Percentiles rank a stretch among this genome's conserved stretches.
phyloP scores from a whole-genome alignment of 2,888 invertebrate species.

The Notodonta ziczac region DNA sequence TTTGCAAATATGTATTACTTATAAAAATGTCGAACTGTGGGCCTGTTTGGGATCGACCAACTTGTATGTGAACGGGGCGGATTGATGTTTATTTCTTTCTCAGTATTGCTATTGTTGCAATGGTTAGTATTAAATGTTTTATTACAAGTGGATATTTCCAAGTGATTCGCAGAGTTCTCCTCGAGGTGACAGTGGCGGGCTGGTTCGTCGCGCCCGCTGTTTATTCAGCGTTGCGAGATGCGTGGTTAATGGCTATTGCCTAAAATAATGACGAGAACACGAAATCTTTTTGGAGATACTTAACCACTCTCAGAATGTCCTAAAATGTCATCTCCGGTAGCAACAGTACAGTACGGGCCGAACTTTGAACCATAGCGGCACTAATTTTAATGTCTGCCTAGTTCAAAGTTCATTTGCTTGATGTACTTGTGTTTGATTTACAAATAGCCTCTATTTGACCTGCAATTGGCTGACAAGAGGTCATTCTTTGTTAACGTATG shows the following conservation, averaged over 20 bases:
- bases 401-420: too few relatives aligned
- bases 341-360: background rate
- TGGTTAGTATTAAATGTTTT: too few relatives aligned
- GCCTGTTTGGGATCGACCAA: too few relatives aligned
- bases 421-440: too few relatives aligned
- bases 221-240: background rate
- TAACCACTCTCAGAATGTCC: constrained; percentile 1
- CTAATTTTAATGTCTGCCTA: background rate
- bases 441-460: too few relatives aligned
- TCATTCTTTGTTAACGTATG: too few relatives aligned
- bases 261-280: constrained; percentile 14
- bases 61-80: too few relatives aligned
- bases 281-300: constrained; percentile 4
- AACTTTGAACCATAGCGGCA: background rate
- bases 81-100: too few relatives aligned
- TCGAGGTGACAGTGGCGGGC: background rate
- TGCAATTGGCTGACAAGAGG: too few relatives aligned
- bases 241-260: constrained; percentile 13
- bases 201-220: background rate
- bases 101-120: background rate
- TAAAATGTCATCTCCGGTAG: background rate
- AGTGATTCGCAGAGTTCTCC: background rate
- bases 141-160: too few relatives aligned
- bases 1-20: too few relatives aligned
- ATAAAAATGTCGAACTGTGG: too few relatives aligned